These are phyloP conservation scores for Chaenodraco wilsoni DNA, from an alignment of 2,797 vertebrate genomes.

Conservation along the genomic window DNA sequence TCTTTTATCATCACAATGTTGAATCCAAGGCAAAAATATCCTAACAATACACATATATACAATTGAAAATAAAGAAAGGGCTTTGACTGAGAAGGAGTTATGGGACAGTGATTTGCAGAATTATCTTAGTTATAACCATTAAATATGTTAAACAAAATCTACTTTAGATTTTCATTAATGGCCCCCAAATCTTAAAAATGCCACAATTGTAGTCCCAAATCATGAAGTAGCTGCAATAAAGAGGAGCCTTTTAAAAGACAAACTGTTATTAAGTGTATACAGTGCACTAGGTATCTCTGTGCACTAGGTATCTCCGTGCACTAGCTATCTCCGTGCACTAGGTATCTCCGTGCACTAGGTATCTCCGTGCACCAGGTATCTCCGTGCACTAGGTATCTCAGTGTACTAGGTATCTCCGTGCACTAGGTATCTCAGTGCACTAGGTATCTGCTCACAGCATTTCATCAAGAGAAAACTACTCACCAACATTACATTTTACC, in stretches of 20 bases:
- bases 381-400: too few relatives aligned
- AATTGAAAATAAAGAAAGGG: background rate
- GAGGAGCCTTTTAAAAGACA: background rate
- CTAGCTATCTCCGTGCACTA: too few relatives aligned
- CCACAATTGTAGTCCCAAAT: conserved; percentile 1
- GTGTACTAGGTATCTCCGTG: too few relatives aligned
- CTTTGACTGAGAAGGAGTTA: conserved; percentile 3
- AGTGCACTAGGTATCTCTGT: background rate
- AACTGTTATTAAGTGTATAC: background rate
- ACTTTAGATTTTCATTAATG: background rate
- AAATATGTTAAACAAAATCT: background rate
- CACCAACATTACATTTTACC: background rate
- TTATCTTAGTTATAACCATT: conserved; percentile 1
- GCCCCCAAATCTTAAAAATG: background rate
- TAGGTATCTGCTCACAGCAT: background rate
- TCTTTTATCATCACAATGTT: conserved; percentile 32
- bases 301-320: too few relatives aligned
- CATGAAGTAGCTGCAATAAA: background rate
- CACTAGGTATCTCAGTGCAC: too few relatives aligned
- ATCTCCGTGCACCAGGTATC: too few relatives aligned
- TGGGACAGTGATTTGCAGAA: background rate
- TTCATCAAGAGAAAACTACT: conserved; percentile 3
- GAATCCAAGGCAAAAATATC: conserved; percentile 5
- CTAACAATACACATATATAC: background rate
- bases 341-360: too few relatives aligned